Base-by-base conservation (phyloP, 2,797 vertebrate species). In the Fringilla coelebs region DNA sequence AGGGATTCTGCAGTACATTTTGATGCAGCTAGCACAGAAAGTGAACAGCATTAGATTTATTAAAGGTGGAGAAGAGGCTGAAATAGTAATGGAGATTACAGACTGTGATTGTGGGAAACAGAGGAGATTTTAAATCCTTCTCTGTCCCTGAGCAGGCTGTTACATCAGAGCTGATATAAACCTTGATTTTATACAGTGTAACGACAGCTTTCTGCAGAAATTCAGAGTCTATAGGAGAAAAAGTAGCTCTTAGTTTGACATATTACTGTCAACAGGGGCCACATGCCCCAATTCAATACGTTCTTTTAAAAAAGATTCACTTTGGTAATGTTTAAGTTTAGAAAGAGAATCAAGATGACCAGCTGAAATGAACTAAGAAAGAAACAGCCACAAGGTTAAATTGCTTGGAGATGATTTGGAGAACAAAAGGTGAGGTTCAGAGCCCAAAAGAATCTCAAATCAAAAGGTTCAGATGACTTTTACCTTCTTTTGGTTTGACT, bases 71-170 rank as follows among this genome's bases (percentile, higher is more conserved):
- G 46, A 90, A 92, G 80, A 84, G 46, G 61, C 49, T 85, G 75
- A 94, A 93, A 92, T 92, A 79, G 68, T 74, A 88, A 89, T 26
- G 41, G 85, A 89, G 78, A 89, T 71, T 71, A 85, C 29, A 77
- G 55, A 70, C 43, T 28, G 18, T 62, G 78, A 84, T 22, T 89
- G 72, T 32, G 45, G 43, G 72, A 80, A 92, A 92, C n/a, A 73
- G 28, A 75, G 31, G 49, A 74, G 71, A 87, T 52, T 80, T 93
- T 54, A 91, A 85, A 83, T 80, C 72, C 60, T 91, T n/a, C 82
- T 46, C 63, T 90, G 81, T 73, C 78, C 71, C 60, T 9, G 18
- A 84, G 48, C 10, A 89, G 77, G 75, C 34, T 78, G 43, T 57
- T 85, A 75, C 51, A 86, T 75, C 80, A 81, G 54, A 75, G 40